phyloP scores from a whole-genome alignment of 2,113 vertebrate genomes.

The Emydocephalus ijimae region DNA sequence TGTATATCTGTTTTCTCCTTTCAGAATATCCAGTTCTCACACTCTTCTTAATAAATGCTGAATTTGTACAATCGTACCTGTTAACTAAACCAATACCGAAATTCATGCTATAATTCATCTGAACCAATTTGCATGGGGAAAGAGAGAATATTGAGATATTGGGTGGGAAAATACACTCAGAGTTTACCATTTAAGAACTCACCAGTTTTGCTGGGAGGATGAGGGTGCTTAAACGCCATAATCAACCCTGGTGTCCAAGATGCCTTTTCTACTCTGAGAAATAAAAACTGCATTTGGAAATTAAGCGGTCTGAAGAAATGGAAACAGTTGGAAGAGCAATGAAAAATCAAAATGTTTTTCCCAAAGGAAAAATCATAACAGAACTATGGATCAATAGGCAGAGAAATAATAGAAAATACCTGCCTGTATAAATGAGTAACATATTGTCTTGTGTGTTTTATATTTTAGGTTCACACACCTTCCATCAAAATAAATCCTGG shows the following conservation, averaged over 20 bases:
- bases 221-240: neutral
- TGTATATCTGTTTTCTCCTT: neutral
- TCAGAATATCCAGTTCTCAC: neutral
- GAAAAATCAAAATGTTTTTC: neutral
- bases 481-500: neutral
- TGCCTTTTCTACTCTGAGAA: neutral
- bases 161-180: neutral
- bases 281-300: neutral
- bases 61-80: neutral
- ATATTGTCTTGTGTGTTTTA: neutral
- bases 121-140: neutral
- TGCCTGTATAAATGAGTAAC: neutral
- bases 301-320: neutral
- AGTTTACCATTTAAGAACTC: neutral
- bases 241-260: neutral
- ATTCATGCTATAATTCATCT: neutral
- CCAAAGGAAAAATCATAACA: neutral
- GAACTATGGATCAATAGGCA: neutral
- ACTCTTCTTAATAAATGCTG: neutral
- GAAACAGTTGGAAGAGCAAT: neutral
- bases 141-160: neutral
- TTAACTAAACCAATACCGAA: neutral
- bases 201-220: neutral
- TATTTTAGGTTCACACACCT: neutral
- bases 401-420: neutral